These are phyloP conservation scores for Gopherus flavomarginatus DNA, from an alignment of 2,113 vertebrate genomes.

Conservation along the genomic window DNA sequence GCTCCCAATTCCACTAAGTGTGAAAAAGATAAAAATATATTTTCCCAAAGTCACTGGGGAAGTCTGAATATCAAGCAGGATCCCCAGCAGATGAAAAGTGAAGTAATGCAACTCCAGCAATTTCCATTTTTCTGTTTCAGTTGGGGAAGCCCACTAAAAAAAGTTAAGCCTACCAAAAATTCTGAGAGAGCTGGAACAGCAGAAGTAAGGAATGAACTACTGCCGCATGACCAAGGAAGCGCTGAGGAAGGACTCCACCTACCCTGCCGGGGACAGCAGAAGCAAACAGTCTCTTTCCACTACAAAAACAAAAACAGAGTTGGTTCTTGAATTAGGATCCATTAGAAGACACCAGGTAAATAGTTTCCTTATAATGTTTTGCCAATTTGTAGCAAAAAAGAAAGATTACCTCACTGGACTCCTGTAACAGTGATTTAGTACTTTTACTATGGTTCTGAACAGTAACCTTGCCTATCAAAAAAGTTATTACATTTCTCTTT, in stretches of 20 bases:
- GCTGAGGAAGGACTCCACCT: not conserved
- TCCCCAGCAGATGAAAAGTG: accelerated
- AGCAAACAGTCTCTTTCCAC: not conserved
- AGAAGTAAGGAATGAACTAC: not conserved
- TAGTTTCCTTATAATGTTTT: not conserved
- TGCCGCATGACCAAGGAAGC: not conserved
- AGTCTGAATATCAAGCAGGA: not conserved
- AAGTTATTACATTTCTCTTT: not conserved
- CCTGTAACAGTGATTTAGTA: not conserved
- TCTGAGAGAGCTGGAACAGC: not conserved
- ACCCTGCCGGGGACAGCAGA: not conserved
- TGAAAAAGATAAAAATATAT: not conserved
- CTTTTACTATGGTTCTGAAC: not conserved
- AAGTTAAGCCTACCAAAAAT: not conserved
- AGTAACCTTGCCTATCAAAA: not conserved
- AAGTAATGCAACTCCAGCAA: not conserved
- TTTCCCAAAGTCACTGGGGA: not conserved
- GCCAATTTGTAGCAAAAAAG: not conserved
- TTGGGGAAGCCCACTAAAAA: not conserved
- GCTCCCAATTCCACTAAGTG: not conserved
- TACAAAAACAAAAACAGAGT: not conserved
- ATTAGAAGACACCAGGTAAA: not conserved
- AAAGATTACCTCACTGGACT: not conserved
- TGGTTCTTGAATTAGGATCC: not conserved
- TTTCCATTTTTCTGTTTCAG: not conserved